Evolutionary conservation across 2,888 invertebrate genomes (phyloP), one percentile per base, ranked within the genome.

Genomic region (Nemoura dubitans): DNA sequence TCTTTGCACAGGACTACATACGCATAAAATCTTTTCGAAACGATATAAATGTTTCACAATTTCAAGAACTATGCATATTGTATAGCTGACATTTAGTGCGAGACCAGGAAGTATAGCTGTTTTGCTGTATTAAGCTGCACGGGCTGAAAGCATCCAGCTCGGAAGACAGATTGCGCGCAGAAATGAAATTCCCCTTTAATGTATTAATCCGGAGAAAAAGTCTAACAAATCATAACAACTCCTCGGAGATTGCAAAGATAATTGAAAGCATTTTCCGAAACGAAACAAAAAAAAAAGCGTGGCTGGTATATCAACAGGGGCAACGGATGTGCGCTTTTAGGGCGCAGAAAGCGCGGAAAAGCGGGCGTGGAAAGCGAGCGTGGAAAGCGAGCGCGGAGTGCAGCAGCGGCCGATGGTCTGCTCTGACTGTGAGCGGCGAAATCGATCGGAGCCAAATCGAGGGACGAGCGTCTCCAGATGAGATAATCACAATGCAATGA

Each of bases 201-300:
- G 59, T 59, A 59, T 59, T 59, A 59, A 59, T 59, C 21, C 59
- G 14, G 59, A 59, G 59, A 59, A 59, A 59, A 59, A 59, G 59
- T 59, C 59, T 59, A 10, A 59, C 59, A 59, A 59, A 59, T 59
- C 59, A 59, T 59, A 59, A 59, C 59, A 59, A 59, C 59, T 59
- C 59, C 59, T 16, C 59, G 59, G 59, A 59, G 10, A 59, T 59
- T 59, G 59, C 59, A 10, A 14, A 59, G 59, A 59, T 59, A 59
- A 59, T 59, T 59, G 59, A 59, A 59, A 59, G 59, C 59, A 59
- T 59, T 59, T 21, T 59, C 10, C 36, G 6, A 1, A n/a, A n/a
- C n/a, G n/a, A n/a, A n/a, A n/a, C 14, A 16, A 21, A 59, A 59
- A 59, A 59, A 59, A 59, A 2, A 7, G 59, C 59, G 59, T 59